Base-by-base conservation (phyloP, 2,113 vertebrate genomes). In the Notothenia coriiceps region DNA sequence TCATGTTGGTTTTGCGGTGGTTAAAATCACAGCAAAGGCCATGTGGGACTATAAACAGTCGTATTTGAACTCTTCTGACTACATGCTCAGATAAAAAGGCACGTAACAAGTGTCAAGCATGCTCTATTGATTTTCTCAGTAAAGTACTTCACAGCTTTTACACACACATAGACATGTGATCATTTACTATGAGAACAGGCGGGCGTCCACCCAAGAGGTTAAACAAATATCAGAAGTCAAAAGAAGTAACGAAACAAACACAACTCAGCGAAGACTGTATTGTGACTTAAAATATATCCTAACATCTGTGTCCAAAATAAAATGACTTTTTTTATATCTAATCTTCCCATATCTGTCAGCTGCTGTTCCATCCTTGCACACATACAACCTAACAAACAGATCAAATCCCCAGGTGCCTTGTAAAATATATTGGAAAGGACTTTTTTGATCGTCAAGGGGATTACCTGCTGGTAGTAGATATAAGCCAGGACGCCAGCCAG, bases 401-500 rank as follows among this genome's bases (percentile, higher is more conserved):
- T 35, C 29, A 60, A 25, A 69, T 65, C 29, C 12, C 7, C 54
- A 35, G 1, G 35, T 44, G 13, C 20, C 14, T 14, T 65, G 63
- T 43, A 33, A 50, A 68, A 18, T 13, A 6, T 2, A 15, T 77
- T 47, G 10, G 9, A 44, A 60, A 6, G 46, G 8, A 9, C 2
- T 7, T 15, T 5, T 49, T 22, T 25, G 2, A 43, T 35, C 5
- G 35, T 0, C 9, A 49, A 25, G 2, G 13, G 17, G 4, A n/a
- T 91, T 93, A 99, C 98, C 98, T 99, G 97, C 88, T 98, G 98
- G 85, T 99, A 98, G 90, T 99, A 99, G 91, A 99, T 96, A 56
- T 98, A 99, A 25, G 98, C 98, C 93, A 99, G 92, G 83, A 97
- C 83, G 10, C 98, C 97, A 17, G 98, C 97, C 68, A 99, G 94